Percentiles rank a stretch among this genome's conserved stretches.
Conservation (phyloP, 2,113 vertebrate species). For the Rhea pennata region DNA sequence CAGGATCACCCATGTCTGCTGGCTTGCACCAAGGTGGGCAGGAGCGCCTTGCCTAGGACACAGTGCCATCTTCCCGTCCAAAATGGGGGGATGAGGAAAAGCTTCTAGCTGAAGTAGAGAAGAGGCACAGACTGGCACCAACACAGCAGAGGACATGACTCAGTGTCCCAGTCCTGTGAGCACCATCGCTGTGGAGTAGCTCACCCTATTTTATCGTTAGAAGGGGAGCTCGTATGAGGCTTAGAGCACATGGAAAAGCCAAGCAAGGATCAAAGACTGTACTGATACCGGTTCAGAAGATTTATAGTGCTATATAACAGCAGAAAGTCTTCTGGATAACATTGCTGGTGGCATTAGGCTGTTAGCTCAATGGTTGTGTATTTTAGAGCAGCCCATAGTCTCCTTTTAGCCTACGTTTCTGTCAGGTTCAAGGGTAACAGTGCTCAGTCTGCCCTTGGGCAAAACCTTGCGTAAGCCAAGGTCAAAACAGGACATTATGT, state of each 20-base stretch:
- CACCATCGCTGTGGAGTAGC: accelerated
- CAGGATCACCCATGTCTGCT: not conserved
- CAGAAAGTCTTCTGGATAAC: not conserved
- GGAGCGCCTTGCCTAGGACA: not conserved
- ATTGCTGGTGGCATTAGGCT: not conserved
- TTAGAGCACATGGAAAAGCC: not conserved
- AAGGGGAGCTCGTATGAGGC: not conserved
- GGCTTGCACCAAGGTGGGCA: not conserved
- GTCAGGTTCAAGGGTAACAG: accelerated
- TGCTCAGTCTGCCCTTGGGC: not conserved
- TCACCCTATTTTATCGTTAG: not conserved
- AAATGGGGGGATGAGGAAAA: not conserved
- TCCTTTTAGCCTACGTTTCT: not conserved
- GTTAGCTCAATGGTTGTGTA: not conserved
- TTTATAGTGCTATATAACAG: not conserved
- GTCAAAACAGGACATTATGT: not conserved
- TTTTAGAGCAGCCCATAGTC: not conserved
- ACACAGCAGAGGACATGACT: not conserved
- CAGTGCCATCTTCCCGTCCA: accelerated
- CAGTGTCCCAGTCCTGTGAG: not conserved
- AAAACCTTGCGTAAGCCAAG: not conserved
- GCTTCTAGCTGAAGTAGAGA: not conserved
- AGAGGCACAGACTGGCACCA: not conserved
- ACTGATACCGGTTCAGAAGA: not conserved
- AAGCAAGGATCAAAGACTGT: not conserved